These are phyloP conservation scores for Leptinotarsa defecta DNA, from an alignment of 1,140 invertebrate genomes.

Conservation along the genomic window DNA sequence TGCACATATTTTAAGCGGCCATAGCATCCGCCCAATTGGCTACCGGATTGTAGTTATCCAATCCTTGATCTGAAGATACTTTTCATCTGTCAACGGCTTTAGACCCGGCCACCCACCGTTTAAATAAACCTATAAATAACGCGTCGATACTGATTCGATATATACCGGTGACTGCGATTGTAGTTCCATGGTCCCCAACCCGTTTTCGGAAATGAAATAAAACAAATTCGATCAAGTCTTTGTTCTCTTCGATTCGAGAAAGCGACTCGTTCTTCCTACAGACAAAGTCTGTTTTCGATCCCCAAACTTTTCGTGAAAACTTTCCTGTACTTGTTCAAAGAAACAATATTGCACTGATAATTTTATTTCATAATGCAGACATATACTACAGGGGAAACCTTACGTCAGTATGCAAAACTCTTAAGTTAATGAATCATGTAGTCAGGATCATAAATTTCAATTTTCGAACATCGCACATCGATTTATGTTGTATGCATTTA, in stretches of 20 bases:
- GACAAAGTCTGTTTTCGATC: too few relatives aligned
- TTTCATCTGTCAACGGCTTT: constrained; percentile 52
- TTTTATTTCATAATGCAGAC: too few relatives aligned
- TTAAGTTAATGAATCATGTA: too few relatives aligned
- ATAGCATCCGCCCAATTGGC: constrained; percentile 48
- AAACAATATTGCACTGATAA: too few relatives aligned
- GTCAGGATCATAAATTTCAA: too few relatives aligned
- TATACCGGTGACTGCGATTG: constrained; percentile 23
- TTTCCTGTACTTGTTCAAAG: too few relatives aligned
- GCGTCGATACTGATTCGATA: constrained; percentile 46
- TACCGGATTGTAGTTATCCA: constrained; percentile 53
- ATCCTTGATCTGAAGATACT: constrained; percentile 52
- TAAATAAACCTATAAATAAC: constrained; percentile 51
- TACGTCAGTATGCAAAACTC: too few relatives aligned
- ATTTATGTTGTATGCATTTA: too few relatives aligned
- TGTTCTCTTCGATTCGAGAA: neutral
- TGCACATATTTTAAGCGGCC: constrained; percentile 38
- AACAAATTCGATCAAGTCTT: neutral
- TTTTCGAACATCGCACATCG: too few relatives aligned
- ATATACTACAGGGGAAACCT: too few relatives aligned
- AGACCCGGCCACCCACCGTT: constrained; percentile 49
- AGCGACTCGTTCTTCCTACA: too few relatives aligned
- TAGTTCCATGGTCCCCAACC: constrained; percentile 29
- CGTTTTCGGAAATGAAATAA: constrained; percentile 34
- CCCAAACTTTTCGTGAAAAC: too few relatives aligned